These are phyloP conservation scores for Aplocera efformata DNA, from an alignment of 2,888 invertebrate genomes.

Conservation along the genomic window DNA sequence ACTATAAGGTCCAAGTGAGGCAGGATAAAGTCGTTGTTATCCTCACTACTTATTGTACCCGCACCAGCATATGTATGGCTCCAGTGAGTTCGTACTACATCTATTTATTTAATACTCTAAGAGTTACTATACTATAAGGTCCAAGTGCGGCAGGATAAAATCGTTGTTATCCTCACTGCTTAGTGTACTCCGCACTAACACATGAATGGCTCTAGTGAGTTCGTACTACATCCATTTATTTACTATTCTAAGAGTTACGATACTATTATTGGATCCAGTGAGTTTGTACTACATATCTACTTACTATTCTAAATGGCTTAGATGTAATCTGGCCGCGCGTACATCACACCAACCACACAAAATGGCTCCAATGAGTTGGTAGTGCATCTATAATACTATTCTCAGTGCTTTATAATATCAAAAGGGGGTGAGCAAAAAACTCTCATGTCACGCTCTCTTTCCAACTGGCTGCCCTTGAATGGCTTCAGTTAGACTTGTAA, in stretches of 20 bases:
- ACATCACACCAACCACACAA: conserved; percentile 66
- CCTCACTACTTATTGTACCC: too few species aligned
- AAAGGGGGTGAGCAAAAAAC: too few species aligned
- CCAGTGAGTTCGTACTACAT: conserved; percentile 79
- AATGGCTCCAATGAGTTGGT: conserved; percentile 82
- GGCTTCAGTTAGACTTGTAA: too few species aligned
- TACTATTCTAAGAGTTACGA: conserved; percentile 6
- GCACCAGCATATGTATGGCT: conserved; percentile 74
- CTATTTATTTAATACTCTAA: conserved; percentile 23
- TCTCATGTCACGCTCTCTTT: too few species aligned
- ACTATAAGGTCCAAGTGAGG: too few species aligned
- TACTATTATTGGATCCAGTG: conserved; percentile 79
- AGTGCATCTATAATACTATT: conserved; percentile 41
- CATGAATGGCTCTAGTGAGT: conserved; percentile 80
- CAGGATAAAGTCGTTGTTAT: too few species aligned
- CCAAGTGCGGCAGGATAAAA: too few species aligned
- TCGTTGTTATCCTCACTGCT: too few species aligned
- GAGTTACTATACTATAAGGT: not conserved
- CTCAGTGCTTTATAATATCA: too few species aligned
- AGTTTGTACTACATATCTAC: conserved; percentile 68
- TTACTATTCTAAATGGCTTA: conserved; percentile 9
- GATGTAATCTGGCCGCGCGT: too few species aligned
- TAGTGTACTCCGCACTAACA: conserved; percentile 64
- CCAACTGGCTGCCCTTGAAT: too few species aligned
- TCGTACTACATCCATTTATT: conserved; percentile 59